Base-by-base conservation (phyloP, 2,888 invertebrate genomes). In the Chloroclysta siterata region DNA sequence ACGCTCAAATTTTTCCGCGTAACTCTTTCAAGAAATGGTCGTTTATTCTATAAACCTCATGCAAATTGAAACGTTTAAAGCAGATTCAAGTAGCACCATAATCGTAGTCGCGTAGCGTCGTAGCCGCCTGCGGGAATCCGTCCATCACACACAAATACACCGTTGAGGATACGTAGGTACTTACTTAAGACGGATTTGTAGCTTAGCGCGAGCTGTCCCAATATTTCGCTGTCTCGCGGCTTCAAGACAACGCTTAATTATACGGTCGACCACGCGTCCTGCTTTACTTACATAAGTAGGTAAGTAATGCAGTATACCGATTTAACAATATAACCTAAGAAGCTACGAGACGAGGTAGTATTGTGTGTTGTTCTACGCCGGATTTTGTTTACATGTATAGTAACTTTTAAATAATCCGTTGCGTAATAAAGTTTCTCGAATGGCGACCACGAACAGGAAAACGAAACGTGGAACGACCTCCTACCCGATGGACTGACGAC, bases 241-340 rank as follows among this genome's bases (percentile, higher is more conserved):
- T 61, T 66, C 66, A 68, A 68, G 69, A 65, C 66, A 60, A 60
- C 60, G 56, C 64, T 72, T 72, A 70, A 69, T 68, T 68, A 68
- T 56, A 53, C 52, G 47, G 61, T 61, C 70, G 63, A 60, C 67
- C 67, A 68, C 63, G 65, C 65, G 42, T 57, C 54, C 59, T 22
- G 53, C 48, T 56, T 66, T 51, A 60, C 33, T 29, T 52, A 57
- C 22, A 42, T 56, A 54, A 52, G 47, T 41, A 33, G 5, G 42
- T 56, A 54, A 52, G 47, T 41, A 33, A 33, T 11, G 7, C 17
- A 10, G 10, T 17, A 46, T 11, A 44, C 4, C 6, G 15, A 11
- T 46, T 4, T 5, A 8, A 15, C 44, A 17, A 17, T 46, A 39
- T 0, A 0, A 39, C 11, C 36, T 39, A 39, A 39, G 36, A 39